phyloP scores from a whole-genome alignment of 2,888 invertebrate genomes.

The Plemyria rubiginata region DNA sequence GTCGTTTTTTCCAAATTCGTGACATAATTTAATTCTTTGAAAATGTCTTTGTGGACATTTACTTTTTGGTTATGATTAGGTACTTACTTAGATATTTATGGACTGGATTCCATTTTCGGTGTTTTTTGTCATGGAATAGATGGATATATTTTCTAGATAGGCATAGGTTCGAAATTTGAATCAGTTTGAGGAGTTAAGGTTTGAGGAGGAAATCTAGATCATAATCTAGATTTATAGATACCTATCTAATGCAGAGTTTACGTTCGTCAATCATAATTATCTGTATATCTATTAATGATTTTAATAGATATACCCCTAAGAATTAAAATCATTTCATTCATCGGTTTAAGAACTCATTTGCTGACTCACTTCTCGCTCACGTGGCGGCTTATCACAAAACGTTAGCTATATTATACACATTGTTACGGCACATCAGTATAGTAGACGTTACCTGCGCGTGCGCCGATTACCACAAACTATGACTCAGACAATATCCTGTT shows the following conservation, averaged over 20 bases:
- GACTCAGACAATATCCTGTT: conserved; percentile 78
- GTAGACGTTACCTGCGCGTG: conserved; percentile 77
- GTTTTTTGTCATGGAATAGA: too few relatives aligned
- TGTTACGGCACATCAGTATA: conserved; percentile 60
- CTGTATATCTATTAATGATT: not conserved
- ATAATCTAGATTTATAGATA: too few relatives aligned
- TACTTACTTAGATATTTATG: not conserved
- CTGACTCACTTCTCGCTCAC: conserved; percentile 75
- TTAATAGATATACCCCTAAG: not conserved
- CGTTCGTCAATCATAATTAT: too few relatives aligned
- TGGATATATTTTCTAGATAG: too few relatives aligned
- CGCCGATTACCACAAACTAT: conserved; percentile 66
- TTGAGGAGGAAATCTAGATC: too few relatives aligned
- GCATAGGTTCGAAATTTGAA: too few relatives aligned
- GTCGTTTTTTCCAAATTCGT: conserved; percentile 9
- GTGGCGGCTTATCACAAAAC: conserved; percentile 73
- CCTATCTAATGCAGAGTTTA: too few relatives aligned
- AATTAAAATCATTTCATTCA: conserved; percentile 27
- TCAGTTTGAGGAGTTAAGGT: too few relatives aligned
- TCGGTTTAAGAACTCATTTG: conserved; percentile 39
- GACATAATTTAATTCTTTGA: conserved; percentile 1
- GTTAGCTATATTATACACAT: conserved; percentile 45
- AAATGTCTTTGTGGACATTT: not conserved
- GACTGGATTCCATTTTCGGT: too few relatives aligned
- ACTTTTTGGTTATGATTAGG: too few relatives aligned